These are phyloP conservation scores for Sisor rabdophorus DNA, from an alignment of 2,113 vertebrate species.

Conservation along the genomic window DNA sequence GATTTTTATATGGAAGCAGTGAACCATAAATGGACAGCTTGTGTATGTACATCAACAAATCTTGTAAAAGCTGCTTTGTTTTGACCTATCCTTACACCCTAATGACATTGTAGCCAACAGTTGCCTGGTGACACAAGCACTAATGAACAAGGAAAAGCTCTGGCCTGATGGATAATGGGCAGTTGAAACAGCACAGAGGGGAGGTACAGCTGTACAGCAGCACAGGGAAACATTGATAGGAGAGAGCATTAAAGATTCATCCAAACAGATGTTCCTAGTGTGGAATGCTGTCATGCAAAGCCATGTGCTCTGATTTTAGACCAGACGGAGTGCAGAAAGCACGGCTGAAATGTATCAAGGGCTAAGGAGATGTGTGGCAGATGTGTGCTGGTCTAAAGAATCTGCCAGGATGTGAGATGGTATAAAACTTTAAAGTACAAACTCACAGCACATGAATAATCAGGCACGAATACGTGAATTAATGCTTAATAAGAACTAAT, in stretches of 20 bases:
- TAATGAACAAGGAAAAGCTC: constrained; percentile 48
- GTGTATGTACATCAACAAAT: not conserved
- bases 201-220: constrained; percentile 53
- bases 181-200: constrained; percentile 56
- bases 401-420: constrained; percentile 3
- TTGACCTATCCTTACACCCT: constrained; percentile 13
- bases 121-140: constrained; percentile 17
- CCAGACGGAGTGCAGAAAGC: constrained; percentile 38
- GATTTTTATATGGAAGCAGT: too few species aligned
- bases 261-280: constrained; percentile 65
- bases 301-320: constrained; percentile 55
- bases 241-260: constrained; percentile 70
- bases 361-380: constrained; percentile 12
- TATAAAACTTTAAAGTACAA: too few species aligned
- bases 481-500: too few species aligned
- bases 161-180: constrained; percentile 51
- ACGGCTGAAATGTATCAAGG: constrained; percentile 5
- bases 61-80: constrained; percentile 12
- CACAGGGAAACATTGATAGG: constrained; percentile 50
- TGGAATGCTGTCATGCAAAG: constrained; percentile 52
- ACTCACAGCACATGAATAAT: too few species aligned
- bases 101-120: constrained; percentile 18
- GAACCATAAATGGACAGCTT: too few species aligned
- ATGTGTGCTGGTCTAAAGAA: constrained; percentile 2
- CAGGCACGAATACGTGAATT: too few species aligned